Percentiles rank a stretch among this genome's conserved stretches.
Conservation (phyloP, 2,113 vertebrate genomes). For the Neogobius melanostomus region DNA sequence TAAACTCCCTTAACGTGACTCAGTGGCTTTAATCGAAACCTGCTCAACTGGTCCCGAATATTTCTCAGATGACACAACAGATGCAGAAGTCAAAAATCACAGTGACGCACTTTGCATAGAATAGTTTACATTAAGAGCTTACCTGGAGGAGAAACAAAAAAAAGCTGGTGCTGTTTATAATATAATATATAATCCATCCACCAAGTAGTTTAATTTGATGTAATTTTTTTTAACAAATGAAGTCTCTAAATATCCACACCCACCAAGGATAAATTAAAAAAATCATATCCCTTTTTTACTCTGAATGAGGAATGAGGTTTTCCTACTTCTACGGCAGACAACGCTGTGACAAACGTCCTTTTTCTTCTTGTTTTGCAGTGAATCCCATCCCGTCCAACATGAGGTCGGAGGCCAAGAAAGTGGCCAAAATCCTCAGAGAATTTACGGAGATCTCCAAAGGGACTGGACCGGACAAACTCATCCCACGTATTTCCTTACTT, state of each 20-base stretch:
- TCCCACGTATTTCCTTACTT: constrained; percentile 74
- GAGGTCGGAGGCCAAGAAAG: constrained; percentile 94
- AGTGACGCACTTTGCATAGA: too few species aligned
- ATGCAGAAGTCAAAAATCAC: background rate
- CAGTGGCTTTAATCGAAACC: background rate
- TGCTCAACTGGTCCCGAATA: constrained; percentile 1
- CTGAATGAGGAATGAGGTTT: background rate
- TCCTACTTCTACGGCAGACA: background rate
- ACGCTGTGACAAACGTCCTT: background rate
- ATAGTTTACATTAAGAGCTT: too few species aligned
- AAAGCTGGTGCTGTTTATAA: too few species aligned
- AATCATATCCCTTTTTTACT: background rate
- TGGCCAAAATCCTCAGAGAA: constrained; percentile 92
- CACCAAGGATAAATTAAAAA: too few species aligned
- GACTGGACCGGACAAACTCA: constrained; percentile 92
- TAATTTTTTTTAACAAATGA: too few species aligned
- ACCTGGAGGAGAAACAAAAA: too few species aligned
- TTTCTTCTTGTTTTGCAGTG: constrained; percentile 76
- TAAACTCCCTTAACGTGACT: background rate
- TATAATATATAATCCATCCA: too few species aligned
- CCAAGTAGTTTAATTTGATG: too few species aligned
- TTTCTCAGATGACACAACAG: background rate
- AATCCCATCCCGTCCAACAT: constrained; percentile 94
- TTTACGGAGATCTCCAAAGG: constrained; percentile 94
- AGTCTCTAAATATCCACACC: too few species aligned